Evolutionary conservation across 2,113 vertebrate species (phyloP).

Genomic region (Charadrius vociferus): DNA sequence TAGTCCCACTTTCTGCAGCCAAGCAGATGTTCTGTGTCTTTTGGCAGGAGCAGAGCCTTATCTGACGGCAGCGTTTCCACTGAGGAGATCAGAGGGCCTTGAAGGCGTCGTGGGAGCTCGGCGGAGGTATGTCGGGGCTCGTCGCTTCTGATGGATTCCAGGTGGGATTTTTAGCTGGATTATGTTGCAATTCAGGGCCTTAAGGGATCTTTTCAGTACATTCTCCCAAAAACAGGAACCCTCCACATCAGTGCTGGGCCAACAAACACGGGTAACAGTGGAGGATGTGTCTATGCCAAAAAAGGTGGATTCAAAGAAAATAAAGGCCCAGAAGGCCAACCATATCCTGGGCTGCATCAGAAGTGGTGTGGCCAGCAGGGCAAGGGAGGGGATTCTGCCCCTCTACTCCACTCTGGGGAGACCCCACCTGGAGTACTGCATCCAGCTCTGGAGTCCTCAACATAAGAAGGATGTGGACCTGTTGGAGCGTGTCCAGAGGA

Average conservation of each 20-base stretch:
- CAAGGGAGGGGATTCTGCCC: no score
- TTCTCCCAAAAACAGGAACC: neutral
- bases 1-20: neutral
- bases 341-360: no score
- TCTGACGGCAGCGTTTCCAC: neutral
- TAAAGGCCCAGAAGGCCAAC: no score
- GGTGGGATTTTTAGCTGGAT: slow-evolving; percentile 36
- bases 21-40: neutral
- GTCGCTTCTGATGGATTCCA: neutral
- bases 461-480: no score
- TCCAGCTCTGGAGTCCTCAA: no score
- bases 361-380: no score
- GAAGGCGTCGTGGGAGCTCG: neutral
- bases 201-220: neutral
- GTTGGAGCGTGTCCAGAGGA: no score
- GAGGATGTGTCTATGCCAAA: fast-evolving
- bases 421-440: no score
- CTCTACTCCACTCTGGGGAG: no score
- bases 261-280: fast-evolving
- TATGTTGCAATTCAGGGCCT: neutral
- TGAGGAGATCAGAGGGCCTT: neutral
- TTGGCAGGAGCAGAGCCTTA: neutral
- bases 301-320: neutral
- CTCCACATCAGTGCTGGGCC: neutral
- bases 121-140: neutral